phyloP scores from a whole-genome alignment of 2,888 invertebrate genomes.

The Hymenopus coronatus region DNA sequence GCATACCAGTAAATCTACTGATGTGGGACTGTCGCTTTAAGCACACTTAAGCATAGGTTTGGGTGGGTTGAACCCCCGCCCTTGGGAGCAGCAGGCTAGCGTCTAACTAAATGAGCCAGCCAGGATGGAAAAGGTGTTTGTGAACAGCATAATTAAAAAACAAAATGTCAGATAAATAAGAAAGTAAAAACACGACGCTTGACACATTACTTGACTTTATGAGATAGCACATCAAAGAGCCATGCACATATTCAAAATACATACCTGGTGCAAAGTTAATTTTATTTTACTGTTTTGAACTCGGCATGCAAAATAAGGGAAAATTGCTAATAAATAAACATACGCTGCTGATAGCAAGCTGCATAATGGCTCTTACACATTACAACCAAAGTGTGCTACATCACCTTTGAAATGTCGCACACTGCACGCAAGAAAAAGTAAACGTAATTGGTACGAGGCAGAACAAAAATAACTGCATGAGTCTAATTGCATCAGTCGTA shows the following conservation, averaged over 20 bases:
- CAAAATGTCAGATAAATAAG: too few species aligned
- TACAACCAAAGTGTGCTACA: background rate
- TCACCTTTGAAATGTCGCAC: background rate
- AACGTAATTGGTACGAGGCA: background rate
- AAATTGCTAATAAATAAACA: background rate
- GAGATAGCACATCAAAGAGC: background rate
- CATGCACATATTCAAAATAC: background rate
- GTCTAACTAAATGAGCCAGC: too few species aligned
- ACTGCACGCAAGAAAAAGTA: background rate
- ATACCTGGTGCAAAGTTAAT: background rate
- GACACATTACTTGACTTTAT: background rate
- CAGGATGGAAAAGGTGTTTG: too few species aligned
- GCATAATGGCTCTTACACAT: background rate
- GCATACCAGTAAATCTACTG: too few species aligned
- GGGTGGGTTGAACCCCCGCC: too few species aligned
- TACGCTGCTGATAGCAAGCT: background rate
- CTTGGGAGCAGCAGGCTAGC: too few species aligned
- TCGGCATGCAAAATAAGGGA: background rate
- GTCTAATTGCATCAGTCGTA: too few species aligned
- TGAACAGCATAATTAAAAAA: too few species aligned
- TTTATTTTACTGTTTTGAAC: background rate
- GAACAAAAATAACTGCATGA: too few species aligned
- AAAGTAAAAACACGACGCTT: too few species aligned
- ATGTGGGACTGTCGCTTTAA: too few species aligned
- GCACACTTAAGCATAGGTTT: too few species aligned